Conservation (phyloP, 2,113 vertebrate species). For the Erythrocercus mccallii region DNA sequence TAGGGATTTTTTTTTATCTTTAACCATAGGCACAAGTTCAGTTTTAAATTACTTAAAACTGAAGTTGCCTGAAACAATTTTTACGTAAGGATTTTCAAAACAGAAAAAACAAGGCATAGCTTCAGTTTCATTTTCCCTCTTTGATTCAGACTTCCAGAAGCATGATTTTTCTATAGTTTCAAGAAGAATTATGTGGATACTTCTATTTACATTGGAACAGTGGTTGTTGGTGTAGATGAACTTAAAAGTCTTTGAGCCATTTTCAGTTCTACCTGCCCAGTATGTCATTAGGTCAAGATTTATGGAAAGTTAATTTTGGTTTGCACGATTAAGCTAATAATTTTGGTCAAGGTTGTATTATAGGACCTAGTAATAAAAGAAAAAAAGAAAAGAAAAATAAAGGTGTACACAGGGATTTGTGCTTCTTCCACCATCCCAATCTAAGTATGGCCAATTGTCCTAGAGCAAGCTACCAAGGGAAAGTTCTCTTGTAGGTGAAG, state of each 20-base stretch:
- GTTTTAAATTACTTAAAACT: not conserved
- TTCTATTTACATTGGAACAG: not conserved
- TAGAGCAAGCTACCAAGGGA: not conserved
- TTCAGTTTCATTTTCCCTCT: not conserved
- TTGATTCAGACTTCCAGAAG: not conserved
- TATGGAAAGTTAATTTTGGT: not conserved
- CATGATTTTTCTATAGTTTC: not conserved
- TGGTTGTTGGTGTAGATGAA: not conserved
- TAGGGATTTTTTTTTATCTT: not conserved
- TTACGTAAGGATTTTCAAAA: not conserved
- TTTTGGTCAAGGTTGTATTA: not conserved
- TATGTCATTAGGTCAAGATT: not conserved
- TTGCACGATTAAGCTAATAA: not conserved
- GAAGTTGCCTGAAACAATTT: not conserved
- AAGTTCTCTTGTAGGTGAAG: not conserved
- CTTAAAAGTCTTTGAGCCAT: not conserved
- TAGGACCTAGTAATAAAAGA: not conserved
- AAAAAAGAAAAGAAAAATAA: too few relatives aligned
- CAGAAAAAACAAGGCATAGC: accelerated
- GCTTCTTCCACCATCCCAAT: not conserved
- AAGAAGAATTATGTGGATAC: not conserved
- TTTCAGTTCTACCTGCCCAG: not conserved
- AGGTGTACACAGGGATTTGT: not conserved
- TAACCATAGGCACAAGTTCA: too few relatives aligned
- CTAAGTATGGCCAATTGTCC: not conserved